Conservation (phyloP, 2,797 vertebrate species). For the Triplophysa yarkandensis region DNA sequence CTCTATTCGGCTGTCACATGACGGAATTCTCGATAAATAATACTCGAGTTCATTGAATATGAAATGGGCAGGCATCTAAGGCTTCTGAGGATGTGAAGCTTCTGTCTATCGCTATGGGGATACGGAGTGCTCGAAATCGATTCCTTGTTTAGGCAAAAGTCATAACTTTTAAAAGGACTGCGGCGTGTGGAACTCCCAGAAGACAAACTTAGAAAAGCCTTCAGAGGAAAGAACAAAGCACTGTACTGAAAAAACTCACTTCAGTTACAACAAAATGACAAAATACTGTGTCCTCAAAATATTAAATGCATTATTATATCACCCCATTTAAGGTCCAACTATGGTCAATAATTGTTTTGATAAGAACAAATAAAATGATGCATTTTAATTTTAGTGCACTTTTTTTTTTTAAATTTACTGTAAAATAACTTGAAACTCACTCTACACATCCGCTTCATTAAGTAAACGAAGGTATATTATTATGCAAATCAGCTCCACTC, state of each 20-base stretch:
- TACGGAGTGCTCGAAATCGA: not conserved
- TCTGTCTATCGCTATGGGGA: not conserved
- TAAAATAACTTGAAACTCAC: too few species aligned
- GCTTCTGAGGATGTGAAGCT: not conserved
- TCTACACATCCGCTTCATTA: too few species aligned
- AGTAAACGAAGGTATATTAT: too few species aligned
- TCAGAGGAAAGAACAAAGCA: not conserved
- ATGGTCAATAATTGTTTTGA: too few species aligned
- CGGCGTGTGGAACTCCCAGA: not conserved
- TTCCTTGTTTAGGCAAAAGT: not conserved
- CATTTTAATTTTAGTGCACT: too few species aligned
- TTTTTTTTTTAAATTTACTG: too few species aligned
- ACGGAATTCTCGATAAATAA: slow-evolving; percentile 29
- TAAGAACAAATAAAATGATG: too few species aligned
- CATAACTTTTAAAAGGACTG: not conserved
- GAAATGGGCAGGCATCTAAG: slow-evolving; percentile 8
- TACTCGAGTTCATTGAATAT: slow-evolving; percentile 33
- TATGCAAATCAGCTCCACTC: too few species aligned
- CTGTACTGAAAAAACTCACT: not conserved
- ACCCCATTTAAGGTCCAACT: too few species aligned
- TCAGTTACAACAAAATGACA: not conserved
- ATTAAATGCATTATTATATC: too few species aligned
- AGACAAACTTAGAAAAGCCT: not conserved
- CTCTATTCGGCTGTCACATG: slow-evolving; percentile 1
- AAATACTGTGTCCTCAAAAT: too few species aligned